Evolutionary conservation across 2,113 vertebrate species (phyloP), one percentile per base, ranked within the genome.

Genomic region (Pionites leucogaster): DNA sequence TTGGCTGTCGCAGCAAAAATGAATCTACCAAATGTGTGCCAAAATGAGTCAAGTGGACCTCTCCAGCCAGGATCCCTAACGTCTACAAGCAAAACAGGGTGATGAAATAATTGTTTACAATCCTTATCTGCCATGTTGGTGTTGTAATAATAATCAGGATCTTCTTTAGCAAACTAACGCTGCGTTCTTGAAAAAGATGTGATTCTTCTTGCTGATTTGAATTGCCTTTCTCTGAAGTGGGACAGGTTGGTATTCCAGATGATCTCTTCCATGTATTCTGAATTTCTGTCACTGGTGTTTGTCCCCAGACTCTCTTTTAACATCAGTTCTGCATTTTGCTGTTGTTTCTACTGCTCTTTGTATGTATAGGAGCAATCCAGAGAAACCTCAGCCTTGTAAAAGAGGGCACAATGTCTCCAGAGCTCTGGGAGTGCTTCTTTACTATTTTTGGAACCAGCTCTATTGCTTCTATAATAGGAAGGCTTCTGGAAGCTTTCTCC

Each of bases 401-500:
- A 95, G 1, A 95, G 95, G 96, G 91, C 96, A 94, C 74, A 0
- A 31, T 1, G 9, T 87, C 88, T 96, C 65, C 88, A 59, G 92
- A 89, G 95, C 93, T 82, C 82, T 57, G 83, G 37, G 83, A 96
- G 57, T 41, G 59, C 77, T 94, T 31, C 80, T 95, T 86, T 91
- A 42, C 95, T 97, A 93, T 96, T 96, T 97, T 94, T 96, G 95
- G 96, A 94, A 79, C 91, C 77, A 57, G 67, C 80, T 87, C 88
- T 79, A 79, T 86, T 92, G 92, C 96, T 94, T 91, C 96, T 96
- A 91, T 93, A 94, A 94, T 77, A 76, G 74, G 92, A 93, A 93
- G 41, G 77, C 86, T 95, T 96, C 93, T 93, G 93, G 93, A 96
- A 97, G 88, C 91, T 94, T 95, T 95, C 93, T 94, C 86, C 91